Base-by-base conservation (phyloP, 2,888 invertebrate species). In the Tenthredo livida region DNA sequence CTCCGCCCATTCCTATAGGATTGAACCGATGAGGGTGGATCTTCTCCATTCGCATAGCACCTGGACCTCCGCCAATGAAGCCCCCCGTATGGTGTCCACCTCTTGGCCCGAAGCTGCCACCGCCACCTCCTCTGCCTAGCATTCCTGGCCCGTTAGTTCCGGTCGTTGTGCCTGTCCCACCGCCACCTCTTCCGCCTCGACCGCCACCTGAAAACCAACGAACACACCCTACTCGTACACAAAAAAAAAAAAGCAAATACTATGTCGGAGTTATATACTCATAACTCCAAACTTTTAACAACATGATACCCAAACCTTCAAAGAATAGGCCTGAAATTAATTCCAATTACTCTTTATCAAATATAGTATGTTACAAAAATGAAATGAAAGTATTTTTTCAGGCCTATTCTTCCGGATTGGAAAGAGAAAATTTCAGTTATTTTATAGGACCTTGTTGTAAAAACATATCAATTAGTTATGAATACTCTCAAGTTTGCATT, bases 1-100 rank as follows among this genome's bases (percentile, higher is more conserved):
- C 90, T 6, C 93, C 91, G 40, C 93, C 92, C 93, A 93, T 93
- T 21, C 93, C 93, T 70, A 93, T 90, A 0, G 93, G 93, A 86
- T 93, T 93, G 88, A 93, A 93, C 17, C 93, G 93, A 85, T 93
- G 93, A 0, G 92, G 93, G 85, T 93, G 93, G 0, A 93, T 91
- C 86, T 93, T 93, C 75, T 93, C 93, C 93, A 93, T 93, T 78
- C 93, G 90, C 91, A 93, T 93, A 6, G 93, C 93, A 3, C 93
- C 93, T 0, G 93, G 93, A 1, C 92, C 92, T 17, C 85, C 85
- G 12, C 85, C 75, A 40, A 90, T 88, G 33, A 89, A 89, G n/a
- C 89, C 87, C 2, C 91, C 90, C 10, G 91, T 90, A 47, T 77
- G 77, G 40, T 78, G 77, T 25, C 85, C 85, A 17, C 85, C 85